These are phyloP conservation scores for Prionailurus bengalensis DNA, from an alignment of 2,113 vertebrate species.

Conservation along the genomic window DNA sequence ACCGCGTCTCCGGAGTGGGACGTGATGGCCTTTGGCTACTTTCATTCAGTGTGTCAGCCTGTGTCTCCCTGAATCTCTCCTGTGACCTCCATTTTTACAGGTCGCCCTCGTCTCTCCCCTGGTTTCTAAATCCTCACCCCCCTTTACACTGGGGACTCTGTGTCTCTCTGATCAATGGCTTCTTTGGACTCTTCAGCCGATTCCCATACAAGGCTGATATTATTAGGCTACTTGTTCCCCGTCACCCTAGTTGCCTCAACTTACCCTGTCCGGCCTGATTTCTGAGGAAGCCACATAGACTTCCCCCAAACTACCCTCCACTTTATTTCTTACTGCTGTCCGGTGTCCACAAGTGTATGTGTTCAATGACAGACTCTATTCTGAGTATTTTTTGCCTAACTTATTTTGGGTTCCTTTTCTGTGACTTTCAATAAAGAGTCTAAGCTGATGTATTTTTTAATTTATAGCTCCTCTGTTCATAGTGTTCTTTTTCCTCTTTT, in stretches of 20 bases:
- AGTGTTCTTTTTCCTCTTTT: neutral
- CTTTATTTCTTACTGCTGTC: neutral
- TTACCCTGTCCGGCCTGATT: neutral
- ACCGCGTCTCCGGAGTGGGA: rapidly evolving
- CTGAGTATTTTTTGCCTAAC: neutral
- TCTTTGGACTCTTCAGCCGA: neutral
- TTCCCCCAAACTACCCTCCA: neutral
- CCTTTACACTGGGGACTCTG: neutral
- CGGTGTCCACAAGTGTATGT: neutral
- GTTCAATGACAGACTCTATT: neutral
- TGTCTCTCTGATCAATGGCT: neutral
- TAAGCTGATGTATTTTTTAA: neutral
- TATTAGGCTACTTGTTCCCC: neutral
- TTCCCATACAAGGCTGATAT: neutral
- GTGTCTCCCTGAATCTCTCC: neutral
- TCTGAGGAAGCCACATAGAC: neutral
- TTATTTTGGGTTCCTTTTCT: neutral
- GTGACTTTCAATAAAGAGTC: neutral
- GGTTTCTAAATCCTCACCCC: neutral
- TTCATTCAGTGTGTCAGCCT: neutral
- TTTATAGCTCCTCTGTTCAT: neutral
- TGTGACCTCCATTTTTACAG: neutral
- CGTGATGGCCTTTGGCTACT: no score
- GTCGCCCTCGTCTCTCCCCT: neutral
- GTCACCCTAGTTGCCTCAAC: neutral